Conservation (phyloP, 2,797 vertebrate genomes). For the Phoebastria nigripes region DNA sequence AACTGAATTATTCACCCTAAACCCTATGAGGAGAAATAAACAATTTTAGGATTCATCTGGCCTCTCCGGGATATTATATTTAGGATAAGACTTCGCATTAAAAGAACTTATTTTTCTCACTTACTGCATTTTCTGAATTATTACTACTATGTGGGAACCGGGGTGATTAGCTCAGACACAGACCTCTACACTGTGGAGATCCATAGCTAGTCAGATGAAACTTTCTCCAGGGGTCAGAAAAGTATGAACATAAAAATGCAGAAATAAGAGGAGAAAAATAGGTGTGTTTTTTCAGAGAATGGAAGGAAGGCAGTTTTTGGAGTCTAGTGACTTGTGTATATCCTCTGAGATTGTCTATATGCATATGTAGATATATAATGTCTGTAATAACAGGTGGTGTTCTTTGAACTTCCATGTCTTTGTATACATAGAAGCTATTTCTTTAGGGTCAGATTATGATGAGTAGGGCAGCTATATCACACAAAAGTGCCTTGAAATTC, state of each 20-base stretch:
- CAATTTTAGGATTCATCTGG: not conserved
- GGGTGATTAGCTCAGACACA: not conserved
- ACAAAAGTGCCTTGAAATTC: not conserved
- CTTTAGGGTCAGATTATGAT: not conserved
- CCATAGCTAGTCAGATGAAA: not conserved
- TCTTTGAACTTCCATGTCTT: not conserved
- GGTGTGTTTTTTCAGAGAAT: rapidly evolving
- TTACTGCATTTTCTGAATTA: not conserved
- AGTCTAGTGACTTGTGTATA: not conserved
- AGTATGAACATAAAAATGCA: not conserved
- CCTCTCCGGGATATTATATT: not conserved
- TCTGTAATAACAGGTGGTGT: not conserved
- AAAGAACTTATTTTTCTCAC: not conserved
- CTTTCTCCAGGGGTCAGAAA: not conserved
- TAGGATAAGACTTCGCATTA: not conserved
- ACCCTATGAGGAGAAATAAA: not conserved
- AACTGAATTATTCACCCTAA: not conserved
- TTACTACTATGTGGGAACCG: not conserved
- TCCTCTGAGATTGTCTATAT: not conserved
- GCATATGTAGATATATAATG: not conserved
- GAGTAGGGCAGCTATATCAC: not conserved
- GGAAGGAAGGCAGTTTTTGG: not conserved
- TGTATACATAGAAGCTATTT: not conserved
- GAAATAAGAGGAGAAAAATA: not conserved
- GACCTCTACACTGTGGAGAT: not conserved